Evolutionary conservation across 1,140 invertebrate genomes (phyloP).

Genomic region (Liolophura sinensis): DNA sequence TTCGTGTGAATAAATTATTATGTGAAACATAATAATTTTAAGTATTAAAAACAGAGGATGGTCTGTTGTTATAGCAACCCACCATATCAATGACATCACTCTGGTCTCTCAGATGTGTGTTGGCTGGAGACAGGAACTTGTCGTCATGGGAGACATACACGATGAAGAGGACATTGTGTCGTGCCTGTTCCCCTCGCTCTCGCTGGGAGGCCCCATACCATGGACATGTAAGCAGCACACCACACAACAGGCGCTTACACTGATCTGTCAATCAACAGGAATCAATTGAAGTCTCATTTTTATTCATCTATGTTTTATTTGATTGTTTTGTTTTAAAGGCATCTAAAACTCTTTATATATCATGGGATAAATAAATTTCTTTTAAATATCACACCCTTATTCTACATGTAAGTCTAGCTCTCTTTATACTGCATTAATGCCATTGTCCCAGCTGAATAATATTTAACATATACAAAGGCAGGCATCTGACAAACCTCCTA

Average conservation of each 20-base stretch:
- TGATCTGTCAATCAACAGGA: constrained; percentile 20
- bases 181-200: constrained; percentile 38
- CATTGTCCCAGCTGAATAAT: too few relatives aligned
- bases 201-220: constrained; percentile 37
- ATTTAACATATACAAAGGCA: too few relatives aligned
- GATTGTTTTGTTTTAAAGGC: too few relatives aligned
- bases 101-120: constrained; percentile 30
- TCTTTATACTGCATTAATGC: too few relatives aligned
- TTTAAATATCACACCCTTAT: neutral
- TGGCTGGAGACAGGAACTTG: constrained; percentile 33
- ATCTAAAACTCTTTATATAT: neutral
- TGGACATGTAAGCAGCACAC: constrained; percentile 33
- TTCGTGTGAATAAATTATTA: neutral
- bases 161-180: constrained; percentile 37
- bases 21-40: neutral
- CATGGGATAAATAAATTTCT: neutral
- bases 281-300: neutral
- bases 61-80: neutral
- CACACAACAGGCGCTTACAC: constrained; percentile 22
- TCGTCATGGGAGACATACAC: constrained; percentile 29
- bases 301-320: neutral
- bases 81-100: constrained; percentile 34
- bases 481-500: too few relatives aligned
- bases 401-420: too few relatives aligned
- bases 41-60: neutral